Evolutionary conservation across 2,113 vertebrate species (phyloP), one percentile per base, ranked within the genome.

Genomic region (Nestor notabilis): DNA sequence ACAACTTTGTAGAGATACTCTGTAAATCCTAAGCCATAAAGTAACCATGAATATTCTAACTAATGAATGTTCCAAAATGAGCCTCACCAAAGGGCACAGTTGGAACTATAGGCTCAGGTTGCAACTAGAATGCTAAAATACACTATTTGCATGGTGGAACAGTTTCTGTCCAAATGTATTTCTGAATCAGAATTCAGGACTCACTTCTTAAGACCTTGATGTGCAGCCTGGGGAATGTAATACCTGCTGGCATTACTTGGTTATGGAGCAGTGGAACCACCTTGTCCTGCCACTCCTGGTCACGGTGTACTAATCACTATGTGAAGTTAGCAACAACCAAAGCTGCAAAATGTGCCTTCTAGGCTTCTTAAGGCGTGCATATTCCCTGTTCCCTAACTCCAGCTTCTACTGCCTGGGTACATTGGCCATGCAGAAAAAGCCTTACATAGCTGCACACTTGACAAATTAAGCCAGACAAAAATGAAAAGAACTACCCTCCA

Each of bases 371-470:
- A 3, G 18, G 25, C 4, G 25, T 25, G 2, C 28, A 8, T 28
- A 13, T 5, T 33, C 46, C 60, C 76, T 16, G 14, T 0, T 53
- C 43, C 33, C 35, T 17, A 2, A 2, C 53, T 37, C 50, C 74
- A 69, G 1, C 25, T 65, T 52, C 31, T 13, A 4, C 0, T 17
- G 44, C 53, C 33, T 0, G 39, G 18, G 25, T 17, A 5, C 6
- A 2, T 12, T 28, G 70, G 24, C 60, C 68, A 44, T 5, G 27
- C 50, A 86, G 58, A 27, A 65, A 46, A 49, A 60, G 41, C 8
- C 77, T 31, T 16, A 63, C 39, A 11, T 0, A 35, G 65, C 70
- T 69, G 49, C 41, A 29, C 41, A 10, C 43, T 31, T 24, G 28
- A 50, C 23, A 86, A 89, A 91, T n/a, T 41, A 44, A 79, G 47